A percentile compares a stretch with the other conserved stretches of the same genome.
phyloP scores from a whole-genome alignment of 1,140 invertebrate genomes.

The Oedothorax gibbosus region DNA sequence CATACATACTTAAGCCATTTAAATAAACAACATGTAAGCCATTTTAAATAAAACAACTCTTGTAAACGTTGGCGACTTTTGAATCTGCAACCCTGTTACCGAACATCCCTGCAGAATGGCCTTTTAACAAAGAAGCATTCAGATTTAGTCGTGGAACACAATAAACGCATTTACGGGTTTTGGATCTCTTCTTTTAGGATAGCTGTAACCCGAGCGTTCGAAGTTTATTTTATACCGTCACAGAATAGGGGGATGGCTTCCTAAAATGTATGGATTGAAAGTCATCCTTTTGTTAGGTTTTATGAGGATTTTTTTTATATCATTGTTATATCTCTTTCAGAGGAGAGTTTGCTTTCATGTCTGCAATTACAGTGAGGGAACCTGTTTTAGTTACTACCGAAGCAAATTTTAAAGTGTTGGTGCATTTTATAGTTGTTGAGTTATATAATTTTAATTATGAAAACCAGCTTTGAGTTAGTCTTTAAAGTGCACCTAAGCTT shows the following conservation, averaged over 20 bases:
- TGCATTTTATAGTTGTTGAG: neutral
- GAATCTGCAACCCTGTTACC: no score
- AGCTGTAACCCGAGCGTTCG: slow-evolving; percentile 11
- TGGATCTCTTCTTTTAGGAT: slow-evolving; percentile 1
- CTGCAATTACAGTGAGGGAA: neutral
- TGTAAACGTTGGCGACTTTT: no score
- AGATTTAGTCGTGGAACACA: neutral
- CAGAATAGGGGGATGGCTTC: neutral
- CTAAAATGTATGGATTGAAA: slow-evolving; percentile 28
- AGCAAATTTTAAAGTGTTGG: neutral
- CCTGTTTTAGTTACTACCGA: neutral
- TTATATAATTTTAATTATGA: neutral
- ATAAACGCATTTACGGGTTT: slow-evolving; percentile 42
- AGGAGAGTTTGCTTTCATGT: neutral
- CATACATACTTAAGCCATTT: no score
- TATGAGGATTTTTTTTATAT: no score
- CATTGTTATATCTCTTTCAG: neutral
- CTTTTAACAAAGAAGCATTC: no score
- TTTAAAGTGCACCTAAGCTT: no score
- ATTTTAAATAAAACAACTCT: no score
- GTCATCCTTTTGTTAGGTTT: slow-evolving; percentile 19
- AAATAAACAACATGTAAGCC: no score
- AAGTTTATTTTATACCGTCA: slow-evolving; percentile 34
- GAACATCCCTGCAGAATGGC: no score
- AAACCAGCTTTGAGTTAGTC: neutral